A percentile compares a stretch with the other conserved stretches of the same genome.
Conservation (phyloP, 2,888 invertebrate genomes). For the Digitonthophagus gazella region DNA sequence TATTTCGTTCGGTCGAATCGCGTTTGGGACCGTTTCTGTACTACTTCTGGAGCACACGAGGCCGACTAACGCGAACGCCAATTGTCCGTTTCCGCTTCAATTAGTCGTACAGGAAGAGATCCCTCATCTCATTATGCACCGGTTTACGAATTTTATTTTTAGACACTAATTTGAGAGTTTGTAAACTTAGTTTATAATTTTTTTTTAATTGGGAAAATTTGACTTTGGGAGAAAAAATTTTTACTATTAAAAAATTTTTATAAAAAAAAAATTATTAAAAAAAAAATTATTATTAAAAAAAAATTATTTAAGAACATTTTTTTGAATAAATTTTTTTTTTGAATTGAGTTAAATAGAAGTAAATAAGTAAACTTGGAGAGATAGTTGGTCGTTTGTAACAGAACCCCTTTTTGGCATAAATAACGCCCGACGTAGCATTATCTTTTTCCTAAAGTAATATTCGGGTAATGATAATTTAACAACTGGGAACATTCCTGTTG, state of each 20-base stretch:
- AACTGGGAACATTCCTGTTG: slow-evolving; percentile 32
- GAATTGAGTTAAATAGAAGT: too few species aligned
- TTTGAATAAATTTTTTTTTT: too few species aligned
- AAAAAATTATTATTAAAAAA: too few species aligned
- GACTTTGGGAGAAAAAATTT: too few species aligned
- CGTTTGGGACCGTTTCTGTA: slow-evolving; percentile 15
- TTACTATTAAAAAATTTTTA: too few species aligned
- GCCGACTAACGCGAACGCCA: slow-evolving; percentile 46
- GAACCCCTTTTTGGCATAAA: slow-evolving; percentile 3
- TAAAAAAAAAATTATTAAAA: too few species aligned
- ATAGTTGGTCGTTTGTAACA: not conserved
- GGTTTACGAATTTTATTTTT: slow-evolving; percentile 53
- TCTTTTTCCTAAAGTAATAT: slow-evolving; percentile 24
- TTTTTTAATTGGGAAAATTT: too few species aligned
- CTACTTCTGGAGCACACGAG: slow-evolving; percentile 42
- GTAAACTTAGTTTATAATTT: too few species aligned
- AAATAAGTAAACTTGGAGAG: too few species aligned
- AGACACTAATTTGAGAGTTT: slow-evolving; percentile 40
- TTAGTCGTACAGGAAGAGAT: slow-evolving; percentile 52
- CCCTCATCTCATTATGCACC: slow-evolving; percentile 54
- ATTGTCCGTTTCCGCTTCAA: slow-evolving; percentile 54
- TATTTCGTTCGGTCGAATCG: not conserved
- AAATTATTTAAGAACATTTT: too few species aligned
- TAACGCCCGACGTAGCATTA: slow-evolving; percentile 8
- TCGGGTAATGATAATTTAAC: slow-evolving; percentile 30